Conservation (phyloP, 2,888 invertebrate species). For the Arge pagana region DNA sequence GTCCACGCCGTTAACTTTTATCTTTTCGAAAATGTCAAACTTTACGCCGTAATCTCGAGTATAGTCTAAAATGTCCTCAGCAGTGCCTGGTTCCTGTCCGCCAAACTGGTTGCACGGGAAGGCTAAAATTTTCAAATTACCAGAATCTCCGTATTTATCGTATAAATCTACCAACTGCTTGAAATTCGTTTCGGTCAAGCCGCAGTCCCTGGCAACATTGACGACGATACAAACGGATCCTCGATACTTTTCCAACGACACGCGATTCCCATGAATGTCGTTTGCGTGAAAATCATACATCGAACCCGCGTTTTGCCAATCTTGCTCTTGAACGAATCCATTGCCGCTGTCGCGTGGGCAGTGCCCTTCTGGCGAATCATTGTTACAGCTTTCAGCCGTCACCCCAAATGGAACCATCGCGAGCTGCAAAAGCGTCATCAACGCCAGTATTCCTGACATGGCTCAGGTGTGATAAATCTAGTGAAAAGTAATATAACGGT, state of each 20-base stretch:
- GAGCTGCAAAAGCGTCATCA: no score
- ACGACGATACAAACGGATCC: conserved; percentile 82
- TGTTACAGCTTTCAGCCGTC: no score
- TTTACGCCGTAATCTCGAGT: conserved; percentile 47
- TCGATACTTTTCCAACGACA: conserved; percentile 76
- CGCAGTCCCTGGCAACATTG: conserved; percentile 88
- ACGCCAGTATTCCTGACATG: no score
- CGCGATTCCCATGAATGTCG: conserved; percentile 80
- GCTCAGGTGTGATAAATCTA: no score
- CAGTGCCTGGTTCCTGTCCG: conserved; percentile 56
- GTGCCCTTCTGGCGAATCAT: no score
- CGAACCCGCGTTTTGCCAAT: conserved; percentile 69
- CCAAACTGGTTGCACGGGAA: conserved; percentile 74
- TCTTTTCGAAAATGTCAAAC: conserved; percentile 54
- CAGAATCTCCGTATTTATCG: conserved; percentile 70
- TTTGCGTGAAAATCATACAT: conserved; percentile 83
- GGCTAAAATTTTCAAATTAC: conserved; percentile 67
- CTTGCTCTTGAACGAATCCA: conserved; percentile 51
- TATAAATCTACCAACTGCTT: conserved; percentile 77
- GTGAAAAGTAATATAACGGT: no score
- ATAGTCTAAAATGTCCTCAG: conserved; percentile 50
- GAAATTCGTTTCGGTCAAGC: conserved; percentile 79
- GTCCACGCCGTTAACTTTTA: conserved; percentile 56
- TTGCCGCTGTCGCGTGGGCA: no score
- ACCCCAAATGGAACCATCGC: no score